These are phyloP conservation scores for Bicyclus anynana DNA, from an alignment of 1,140 invertebrate species.

Conservation along the genomic window DNA sequence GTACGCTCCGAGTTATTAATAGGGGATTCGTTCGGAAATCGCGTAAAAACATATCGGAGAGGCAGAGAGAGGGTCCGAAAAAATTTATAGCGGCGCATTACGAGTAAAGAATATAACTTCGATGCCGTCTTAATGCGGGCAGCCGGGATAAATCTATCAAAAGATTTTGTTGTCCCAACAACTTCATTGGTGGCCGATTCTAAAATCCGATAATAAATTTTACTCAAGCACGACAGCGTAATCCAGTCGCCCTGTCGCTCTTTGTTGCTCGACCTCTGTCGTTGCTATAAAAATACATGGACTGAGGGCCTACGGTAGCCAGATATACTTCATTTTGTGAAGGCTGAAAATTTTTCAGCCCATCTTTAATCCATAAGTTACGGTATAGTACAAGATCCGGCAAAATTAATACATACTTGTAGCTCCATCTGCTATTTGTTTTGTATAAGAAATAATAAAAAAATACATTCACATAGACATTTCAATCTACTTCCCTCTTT, in stretches of 20 bases:
- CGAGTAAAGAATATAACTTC: constrained; percentile 67
- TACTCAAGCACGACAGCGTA: constrained; percentile 75
- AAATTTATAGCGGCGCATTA: constrained; percentile 66
- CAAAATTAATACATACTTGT: too few species aligned
- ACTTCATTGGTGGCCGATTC: constrained; percentile 76
- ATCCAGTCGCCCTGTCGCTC: constrained; percentile 68
- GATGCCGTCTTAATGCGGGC: constrained; percentile 66
- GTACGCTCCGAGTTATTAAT: constrained; percentile 24
- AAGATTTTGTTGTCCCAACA: constrained; percentile 76
- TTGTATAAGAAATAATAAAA: too few species aligned
- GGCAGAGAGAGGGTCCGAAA: constrained; percentile 41
- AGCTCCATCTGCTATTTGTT: too few species aligned
- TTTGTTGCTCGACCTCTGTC: constrained; percentile 66
- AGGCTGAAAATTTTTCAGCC: too few species aligned
- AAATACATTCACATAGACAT: too few species aligned
- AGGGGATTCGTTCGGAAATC: constrained; percentile 27
- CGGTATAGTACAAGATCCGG: too few species aligned
- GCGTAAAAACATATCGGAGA: constrained; percentile 37
- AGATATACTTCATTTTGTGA: too few species aligned
- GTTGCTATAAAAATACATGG: neutral
- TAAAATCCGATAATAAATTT: constrained; percentile 77
- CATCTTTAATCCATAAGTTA: too few species aligned
- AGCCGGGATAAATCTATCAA: constrained; percentile 76
- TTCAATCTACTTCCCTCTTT: too few species aligned
- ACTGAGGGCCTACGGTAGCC: neutral